A percentile compares a stretch with the other conserved stretches of the same genome.
phyloP scores from a whole-genome alignment of 2,797 vertebrate species.

The Capromys pilorides region DNA sequence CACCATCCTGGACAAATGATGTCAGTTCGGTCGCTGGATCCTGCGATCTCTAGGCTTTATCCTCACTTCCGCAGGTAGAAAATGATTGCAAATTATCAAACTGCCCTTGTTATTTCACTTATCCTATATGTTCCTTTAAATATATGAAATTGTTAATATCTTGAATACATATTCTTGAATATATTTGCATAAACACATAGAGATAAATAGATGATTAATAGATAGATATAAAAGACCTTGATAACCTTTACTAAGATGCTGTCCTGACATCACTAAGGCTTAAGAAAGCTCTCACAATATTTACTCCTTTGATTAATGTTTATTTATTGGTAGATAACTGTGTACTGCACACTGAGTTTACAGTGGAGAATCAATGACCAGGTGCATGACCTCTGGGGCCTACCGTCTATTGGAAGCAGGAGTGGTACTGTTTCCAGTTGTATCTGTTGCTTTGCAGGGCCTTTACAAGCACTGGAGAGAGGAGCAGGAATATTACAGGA shows the following conservation, averaged over 20 bases:
- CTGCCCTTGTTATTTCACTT: not conserved
- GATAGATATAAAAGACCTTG: not conserved
- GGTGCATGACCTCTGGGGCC: not conserved
- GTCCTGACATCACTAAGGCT: not conserved
- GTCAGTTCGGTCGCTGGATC: not conserved
- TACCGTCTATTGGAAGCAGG: not conserved
- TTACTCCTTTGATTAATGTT: not conserved
- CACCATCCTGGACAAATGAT: conserved; percentile 55
- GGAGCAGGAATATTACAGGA: not conserved
- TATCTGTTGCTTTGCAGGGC: not conserved
- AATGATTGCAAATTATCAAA: not conserved
- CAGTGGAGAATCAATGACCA: not conserved
- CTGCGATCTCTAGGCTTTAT: not conserved
- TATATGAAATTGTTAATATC: not conserved
- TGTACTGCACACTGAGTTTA: not conserved
- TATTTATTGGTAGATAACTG: not conserved
- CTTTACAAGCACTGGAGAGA: not conserved
- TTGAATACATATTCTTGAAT: not conserved
- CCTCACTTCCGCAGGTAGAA: not conserved
- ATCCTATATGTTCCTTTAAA: not conserved
- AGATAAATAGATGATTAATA: not conserved
- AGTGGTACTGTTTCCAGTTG: not conserved
- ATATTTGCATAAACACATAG: not conserved
- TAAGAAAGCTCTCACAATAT: not conserved
- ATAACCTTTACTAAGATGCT: not conserved